Base-by-base conservation (phyloP, 2,888 invertebrate genomes). In the Labia minor region DNA sequence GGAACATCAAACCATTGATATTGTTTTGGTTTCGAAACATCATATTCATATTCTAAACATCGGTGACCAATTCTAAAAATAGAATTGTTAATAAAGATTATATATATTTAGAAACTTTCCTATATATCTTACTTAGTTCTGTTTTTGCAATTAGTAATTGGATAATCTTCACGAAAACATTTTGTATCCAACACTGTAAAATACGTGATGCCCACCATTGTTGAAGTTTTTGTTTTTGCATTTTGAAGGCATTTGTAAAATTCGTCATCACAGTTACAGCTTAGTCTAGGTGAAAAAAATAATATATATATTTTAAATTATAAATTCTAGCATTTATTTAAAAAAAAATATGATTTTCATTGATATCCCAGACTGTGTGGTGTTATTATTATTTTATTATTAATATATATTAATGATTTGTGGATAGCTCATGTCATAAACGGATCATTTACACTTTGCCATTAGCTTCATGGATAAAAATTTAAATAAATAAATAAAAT, bases 131-230 rank as follows among this genome's bases (percentile, higher is more conserved):
- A 33, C 33, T 33, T 33, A 11, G 33, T 33, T 33, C 33, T 33
- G 33, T 33, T 33, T 33, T 74, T 73, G 68, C 83, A 84, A 65
- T 76, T 77, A 70, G 80, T 77, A 61, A 82, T 81, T 0, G 83
- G 84, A 71, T 81, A 81, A 0, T 83, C 79, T 66, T 81, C 77
- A n/a, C 82, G 78, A 76, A 88, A 89, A 76, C 90, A 90, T 74
- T 87, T 85, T 0, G 87, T 87, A 0, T 85, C 83, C 61, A 89
- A 78, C 70, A 89, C 79, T 73, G 87, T 87, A 78, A 90, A 90
- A 78, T 87, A 90, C 0, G 87, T 85, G 21, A 82, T 78, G 0
- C 87, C 88, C 62, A 88, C 83, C 75, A 84, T 82, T 0, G 78
- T 77, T 0, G 85, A 81, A 1, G 85, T 77, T 67, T 83, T 69